Evolutionary conservation across 2,113 vertebrate genomes (phyloP), one percentile per base, ranked within the genome.

Genomic region (Channa maculata): DNA sequence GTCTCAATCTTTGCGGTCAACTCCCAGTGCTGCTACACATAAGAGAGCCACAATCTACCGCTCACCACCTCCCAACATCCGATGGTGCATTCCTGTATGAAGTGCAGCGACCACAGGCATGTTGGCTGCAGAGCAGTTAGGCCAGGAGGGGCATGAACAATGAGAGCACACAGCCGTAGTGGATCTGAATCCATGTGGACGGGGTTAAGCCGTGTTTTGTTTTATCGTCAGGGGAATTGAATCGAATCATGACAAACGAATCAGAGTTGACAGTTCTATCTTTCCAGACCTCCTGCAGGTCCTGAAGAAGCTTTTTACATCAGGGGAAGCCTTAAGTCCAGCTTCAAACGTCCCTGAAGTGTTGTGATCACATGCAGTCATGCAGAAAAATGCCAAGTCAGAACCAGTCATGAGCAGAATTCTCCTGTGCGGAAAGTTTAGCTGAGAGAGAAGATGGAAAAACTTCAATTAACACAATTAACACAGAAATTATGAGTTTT

Each of bases 31-130:
- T 73, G 75, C 66, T 65, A 68, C 71, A 65, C 65, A 75, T 71
- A 50, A 70, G 71, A 52, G 65, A 70, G 70, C 72, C 82, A 72
- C 72, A 80, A 75, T 76, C 72, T 67, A n/a, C 61, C 51, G n/a
- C 69, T 41, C 24, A 24, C 24, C 24, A 24, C 50, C 37, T 57
- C 36, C 62, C n/a, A 24, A 1, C 59, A 5, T 57, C 65, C 81
- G 60, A 60, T 39, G 48, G n/a, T 63, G 62, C 71, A 70, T 83
- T 86, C 76, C 68, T 59, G 68, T 74, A 60, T 62, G 69, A 60
- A 81, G 69, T 13, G 74, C 74, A 61, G 74, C 46, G 11, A 54
- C 85, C 85, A 58, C 85, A 83, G 65, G 65, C 73, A 67, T 24
- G 77, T 1, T 7, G 34, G 14, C 79, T 62, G 0, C 79, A 63